These are phyloP conservation scores for Melanaphis sacchari DNA, from an alignment of 1,140 invertebrate species.

Conservation along the genomic window DNA sequence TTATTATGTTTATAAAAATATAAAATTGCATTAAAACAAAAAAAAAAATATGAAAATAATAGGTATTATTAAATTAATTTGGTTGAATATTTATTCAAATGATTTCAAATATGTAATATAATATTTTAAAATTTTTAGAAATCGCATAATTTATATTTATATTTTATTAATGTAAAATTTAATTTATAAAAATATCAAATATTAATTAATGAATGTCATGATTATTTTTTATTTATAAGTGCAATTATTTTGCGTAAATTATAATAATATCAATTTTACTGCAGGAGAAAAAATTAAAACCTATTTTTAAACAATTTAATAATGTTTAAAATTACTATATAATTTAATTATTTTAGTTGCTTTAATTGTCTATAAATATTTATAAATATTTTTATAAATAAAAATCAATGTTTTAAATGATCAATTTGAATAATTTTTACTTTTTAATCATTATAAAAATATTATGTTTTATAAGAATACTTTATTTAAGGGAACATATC, in stretches of 20 bases:
- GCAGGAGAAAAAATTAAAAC: neutral
- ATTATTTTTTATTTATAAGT: neutral
- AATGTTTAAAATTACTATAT: neutral
- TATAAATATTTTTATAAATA: too few species aligned
- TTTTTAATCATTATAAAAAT: too few species aligned
- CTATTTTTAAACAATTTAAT: neutral
- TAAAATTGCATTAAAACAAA: neutral
- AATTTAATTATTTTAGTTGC: neutral
- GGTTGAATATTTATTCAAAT: neutral
- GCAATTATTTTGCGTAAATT: neutral
- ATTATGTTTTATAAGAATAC: neutral
- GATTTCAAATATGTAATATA: neutral
- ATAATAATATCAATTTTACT: too few species aligned
- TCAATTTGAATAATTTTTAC: too few species aligned
- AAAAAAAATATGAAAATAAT: neutral
- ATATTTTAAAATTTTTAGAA: too few species aligned
- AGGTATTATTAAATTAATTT: too few species aligned
- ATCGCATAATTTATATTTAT: neutral
- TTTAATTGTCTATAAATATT: neutral
- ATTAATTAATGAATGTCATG: neutral
- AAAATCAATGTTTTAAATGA: too few species aligned
- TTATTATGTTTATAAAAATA: neutral
- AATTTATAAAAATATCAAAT: neutral
- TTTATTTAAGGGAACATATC: neutral
- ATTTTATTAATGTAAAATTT: neutral